Conservation (phyloP, 2,888 invertebrate genomes). For the Anaspis maculata region DNA sequence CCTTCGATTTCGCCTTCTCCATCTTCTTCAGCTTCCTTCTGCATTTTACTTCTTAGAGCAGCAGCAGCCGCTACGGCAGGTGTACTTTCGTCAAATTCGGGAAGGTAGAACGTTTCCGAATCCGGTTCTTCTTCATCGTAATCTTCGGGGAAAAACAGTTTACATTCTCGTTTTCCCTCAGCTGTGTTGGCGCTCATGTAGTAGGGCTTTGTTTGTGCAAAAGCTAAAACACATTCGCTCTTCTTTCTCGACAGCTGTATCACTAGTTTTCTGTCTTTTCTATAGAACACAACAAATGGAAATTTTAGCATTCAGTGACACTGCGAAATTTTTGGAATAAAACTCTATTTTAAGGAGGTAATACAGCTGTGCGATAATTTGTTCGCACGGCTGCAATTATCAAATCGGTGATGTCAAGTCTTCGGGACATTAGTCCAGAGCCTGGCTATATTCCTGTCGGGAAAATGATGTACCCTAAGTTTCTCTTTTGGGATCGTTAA, state of each 20-base stretch:
- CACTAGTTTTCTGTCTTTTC: slow-evolving; percentile 52
- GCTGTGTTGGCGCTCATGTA: slow-evolving; percentile 61
- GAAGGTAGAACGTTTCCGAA: no score
- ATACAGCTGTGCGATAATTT: no score
- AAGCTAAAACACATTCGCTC: slow-evolving; percentile 55
- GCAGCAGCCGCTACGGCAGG: no score
- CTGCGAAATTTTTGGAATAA: slow-evolving; percentile 1
- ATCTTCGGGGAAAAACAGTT: slow-evolving; percentile 60
- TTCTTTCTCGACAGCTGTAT: slow-evolving; percentile 57
- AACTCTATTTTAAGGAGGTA: no score
- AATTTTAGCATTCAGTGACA: no score
- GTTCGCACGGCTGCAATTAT: no score
- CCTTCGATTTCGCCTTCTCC: slow-evolving; percentile 2
- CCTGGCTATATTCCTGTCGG: no score
- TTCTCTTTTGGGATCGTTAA: no score
- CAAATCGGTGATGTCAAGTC: no score
- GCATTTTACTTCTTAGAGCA: slow-evolving; percentile 10
- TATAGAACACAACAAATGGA: neutral
- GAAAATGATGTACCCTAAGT: no score
- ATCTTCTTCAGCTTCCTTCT: slow-evolving; percentile 10
- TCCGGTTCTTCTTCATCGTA: slow-evolving; percentile 38
- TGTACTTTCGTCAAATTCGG: no score
- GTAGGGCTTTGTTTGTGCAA: slow-evolving; percentile 56
- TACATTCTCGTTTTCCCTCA: slow-evolving; percentile 54
- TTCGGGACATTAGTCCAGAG: no score